phyloP scores from a whole-genome alignment of 2,888 invertebrate genomes.

The Spodoptera exigua region DNA sequence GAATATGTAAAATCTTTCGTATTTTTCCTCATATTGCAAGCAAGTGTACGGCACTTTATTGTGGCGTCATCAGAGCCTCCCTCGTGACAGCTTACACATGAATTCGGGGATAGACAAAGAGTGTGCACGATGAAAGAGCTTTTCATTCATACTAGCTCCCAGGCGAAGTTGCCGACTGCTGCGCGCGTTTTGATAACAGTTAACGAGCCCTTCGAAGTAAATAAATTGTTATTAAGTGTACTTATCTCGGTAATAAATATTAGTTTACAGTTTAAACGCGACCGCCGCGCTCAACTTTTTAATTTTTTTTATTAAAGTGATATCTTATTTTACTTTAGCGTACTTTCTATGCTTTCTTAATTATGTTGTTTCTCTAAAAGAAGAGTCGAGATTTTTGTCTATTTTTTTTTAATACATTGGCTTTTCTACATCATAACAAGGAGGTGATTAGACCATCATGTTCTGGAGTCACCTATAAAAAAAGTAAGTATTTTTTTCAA shows the following conservation, averaged over 20 bases:
- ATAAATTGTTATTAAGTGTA: constrained; percentile 53
- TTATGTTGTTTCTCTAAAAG: too few relatives aligned
- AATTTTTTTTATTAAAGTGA: constrained; percentile 32
- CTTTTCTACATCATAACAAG: too few relatives aligned
- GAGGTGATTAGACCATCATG: too few relatives aligned
- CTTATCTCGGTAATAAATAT: constrained; percentile 52
- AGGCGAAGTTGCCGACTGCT: constrained; percentile 66
- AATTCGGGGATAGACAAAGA: constrained; percentile 82
- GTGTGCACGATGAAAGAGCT: constrained; percentile 76
- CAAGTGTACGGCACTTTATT: constrained; percentile 74
- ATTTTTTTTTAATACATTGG: too few relatives aligned
- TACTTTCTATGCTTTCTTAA: too few relatives aligned
- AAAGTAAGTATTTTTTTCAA: too few relatives aligned
- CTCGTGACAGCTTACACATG: constrained; percentile 77
- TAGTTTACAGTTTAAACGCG: constrained; percentile 41
- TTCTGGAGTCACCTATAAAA: too few relatives aligned
- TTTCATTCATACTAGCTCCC: constrained; percentile 70
- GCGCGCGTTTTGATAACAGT: constrained; percentile 72
- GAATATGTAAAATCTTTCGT: constrained; percentile 37
- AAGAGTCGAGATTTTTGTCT: too few relatives aligned
- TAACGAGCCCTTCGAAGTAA: constrained; percentile 66
- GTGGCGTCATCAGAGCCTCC: constrained; percentile 72
- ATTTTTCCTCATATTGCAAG: constrained; percentile 61
- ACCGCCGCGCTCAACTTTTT: constrained; percentile 27
- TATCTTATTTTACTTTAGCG: constrained; percentile 1